phyloP scores from a whole-genome alignment of 2,888 invertebrate species.

The Hypena proboscidalis region DNA sequence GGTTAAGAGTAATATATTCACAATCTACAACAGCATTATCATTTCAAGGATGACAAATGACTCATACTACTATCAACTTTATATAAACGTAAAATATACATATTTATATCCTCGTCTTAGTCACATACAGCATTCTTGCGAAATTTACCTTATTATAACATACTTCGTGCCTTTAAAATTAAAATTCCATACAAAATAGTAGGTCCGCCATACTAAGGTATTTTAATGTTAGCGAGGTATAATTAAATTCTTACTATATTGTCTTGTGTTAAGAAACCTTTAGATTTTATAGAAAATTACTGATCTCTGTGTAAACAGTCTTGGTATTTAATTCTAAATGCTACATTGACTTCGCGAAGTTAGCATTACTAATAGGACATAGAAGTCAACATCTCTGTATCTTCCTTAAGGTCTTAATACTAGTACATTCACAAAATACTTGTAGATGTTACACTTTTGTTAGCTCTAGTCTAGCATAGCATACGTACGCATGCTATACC shows the following conservation, averaged over 20 bases:
- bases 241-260: conserved; percentile 1
- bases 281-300: not conserved
- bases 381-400: too few species aligned
- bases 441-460: too few species aligned
- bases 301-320: not conserved
- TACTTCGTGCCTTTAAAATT: not conserved
- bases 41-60: conserved; percentile 40
- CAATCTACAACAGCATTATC: conserved; percentile 5
- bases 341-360: too few species aligned
- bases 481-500: too few species aligned
- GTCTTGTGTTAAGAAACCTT: not conserved
- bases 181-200: not conserved
- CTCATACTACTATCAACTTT: conserved; percentile 36
- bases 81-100: conserved; percentile 28
- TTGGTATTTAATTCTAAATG: not conserved
- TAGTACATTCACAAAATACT: too few species aligned
- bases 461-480: too few species aligned
- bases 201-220: not conserved
- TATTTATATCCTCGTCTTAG: conserved; percentile 25
- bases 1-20: conserved; percentile 10
- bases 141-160: not conserved
- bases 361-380: too few species aligned
- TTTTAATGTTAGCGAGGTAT: conserved; percentile 1
- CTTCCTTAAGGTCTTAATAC: too few species aligned
- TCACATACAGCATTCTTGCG: conserved; percentile 10